phyloP scores from a whole-genome alignment of 2,797 vertebrate species.

The Sternotherus odoratus region DNA sequence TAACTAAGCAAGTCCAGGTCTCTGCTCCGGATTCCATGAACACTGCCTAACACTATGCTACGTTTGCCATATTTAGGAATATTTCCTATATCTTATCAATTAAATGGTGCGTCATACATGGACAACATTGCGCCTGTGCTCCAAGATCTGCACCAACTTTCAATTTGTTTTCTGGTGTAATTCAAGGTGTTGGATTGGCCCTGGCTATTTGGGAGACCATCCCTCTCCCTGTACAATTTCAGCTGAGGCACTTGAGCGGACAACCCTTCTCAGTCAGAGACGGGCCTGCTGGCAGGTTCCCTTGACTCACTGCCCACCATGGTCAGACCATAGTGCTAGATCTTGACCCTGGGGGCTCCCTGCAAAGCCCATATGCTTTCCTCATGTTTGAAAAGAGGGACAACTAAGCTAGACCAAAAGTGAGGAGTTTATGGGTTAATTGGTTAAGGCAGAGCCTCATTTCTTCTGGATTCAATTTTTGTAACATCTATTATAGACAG shows the following conservation, averaged over 20 bases:
- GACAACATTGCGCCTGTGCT: background rate
- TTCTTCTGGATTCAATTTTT: background rate
- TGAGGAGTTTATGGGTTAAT: background rate
- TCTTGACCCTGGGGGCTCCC: rapidly evolving
- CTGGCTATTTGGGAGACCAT: background rate
- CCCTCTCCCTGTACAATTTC: background rate
- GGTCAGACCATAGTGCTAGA: background rate
- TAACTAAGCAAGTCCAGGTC: background rate
- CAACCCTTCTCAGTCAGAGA: background rate
- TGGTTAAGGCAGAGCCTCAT: background rate
- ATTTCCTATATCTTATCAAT: background rate
- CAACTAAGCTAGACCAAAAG: background rate
- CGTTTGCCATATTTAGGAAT: background rate
- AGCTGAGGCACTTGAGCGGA: background rate
- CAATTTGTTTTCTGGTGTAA: background rate
- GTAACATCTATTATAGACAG: background rate
- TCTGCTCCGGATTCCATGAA: background rate
- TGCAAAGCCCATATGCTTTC: background rate
- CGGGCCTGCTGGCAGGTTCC: background rate
- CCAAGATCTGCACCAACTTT: background rate
- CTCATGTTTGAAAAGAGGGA: background rate
- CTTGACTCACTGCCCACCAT: background rate
- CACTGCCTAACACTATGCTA: background rate
- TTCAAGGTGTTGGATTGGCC: background rate
- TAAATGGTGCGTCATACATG: background rate